Percentiles rank a stretch among this genome's conserved stretches.
These are phyloP conservation scores for Dunckerocampus dactyliophorus DNA, from an alignment of 2,113 vertebrate species.

Conservation along the genomic window DNA sequence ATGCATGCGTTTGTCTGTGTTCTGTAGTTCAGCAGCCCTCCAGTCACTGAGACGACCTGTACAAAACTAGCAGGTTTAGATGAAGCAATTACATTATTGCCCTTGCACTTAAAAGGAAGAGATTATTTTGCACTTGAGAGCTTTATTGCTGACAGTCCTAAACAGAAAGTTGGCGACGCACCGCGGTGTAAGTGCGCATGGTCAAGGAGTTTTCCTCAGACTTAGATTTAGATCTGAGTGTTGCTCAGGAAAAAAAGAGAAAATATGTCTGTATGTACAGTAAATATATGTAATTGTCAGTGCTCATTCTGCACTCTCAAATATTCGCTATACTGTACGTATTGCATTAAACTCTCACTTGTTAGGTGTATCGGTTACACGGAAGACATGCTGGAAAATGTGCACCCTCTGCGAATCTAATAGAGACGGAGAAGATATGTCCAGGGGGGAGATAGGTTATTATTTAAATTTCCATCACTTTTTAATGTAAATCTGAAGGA, in stretches of 20 bases:
- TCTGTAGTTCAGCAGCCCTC: constrained; percentile 40
- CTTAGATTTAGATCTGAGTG: constrained; percentile 56
- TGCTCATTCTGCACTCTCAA: constrained; percentile 74
- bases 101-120: constrained; percentile 57
- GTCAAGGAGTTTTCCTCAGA: constrained; percentile 47
- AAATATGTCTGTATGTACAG: constrained; percentile 76
- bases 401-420: constrained; percentile 82
- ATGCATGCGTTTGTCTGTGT: constrained; percentile 36
- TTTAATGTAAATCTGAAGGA: constrained; percentile 88
- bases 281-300: constrained; percentile 77
- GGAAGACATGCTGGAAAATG: constrained; percentile 86
- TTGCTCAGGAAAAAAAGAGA: constrained; percentile 59
- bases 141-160: constrained; percentile 68
- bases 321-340: constrained; percentile 72
- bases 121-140: constrained; percentile 58
- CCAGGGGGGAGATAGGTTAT: constrained; percentile 68
- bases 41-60: constrained; percentile 47
- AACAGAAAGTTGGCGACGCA: constrained; percentile 60
- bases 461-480: constrained; percentile 89
- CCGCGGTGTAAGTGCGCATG: constrained; percentile 29
- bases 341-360: constrained; percentile 75
- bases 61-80: constrained; percentile 69
- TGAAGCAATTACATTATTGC: constrained; percentile 67
- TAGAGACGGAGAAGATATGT: constrained; percentile 86
- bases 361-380: constrained; percentile 72